Evolutionary conservation across 2,888 invertebrate genomes (phyloP), one percentile per base, ranked within the genome.

Genomic region (Germaria angustata): DNA sequence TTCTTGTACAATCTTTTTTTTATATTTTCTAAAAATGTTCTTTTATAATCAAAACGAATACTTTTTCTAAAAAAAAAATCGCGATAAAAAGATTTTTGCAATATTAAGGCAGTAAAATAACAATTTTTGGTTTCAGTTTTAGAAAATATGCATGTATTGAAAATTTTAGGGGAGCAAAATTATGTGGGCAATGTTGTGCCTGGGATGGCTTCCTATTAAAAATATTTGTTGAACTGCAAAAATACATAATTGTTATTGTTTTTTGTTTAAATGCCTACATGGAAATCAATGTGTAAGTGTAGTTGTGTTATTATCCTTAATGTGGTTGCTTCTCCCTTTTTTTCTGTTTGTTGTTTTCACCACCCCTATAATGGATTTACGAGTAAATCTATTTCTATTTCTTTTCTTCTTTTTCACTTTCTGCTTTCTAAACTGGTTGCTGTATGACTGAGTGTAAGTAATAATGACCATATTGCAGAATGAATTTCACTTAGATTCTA

Each of bases 361-460:
- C 69, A 77, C 61, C 77, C 68, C 59, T 61, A 24, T 59, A 61
- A 69, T 61, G 41, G 22, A 22, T 34, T 69, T 68, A n/a, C n/a
- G n/a, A n/a, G n/a, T n/a, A 22, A 68, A 59, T 68, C 51, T 65
- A 24, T 55, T 39, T 24, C 15, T 32, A 22, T 28, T 28, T 5
- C 28, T 17, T 32, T 51, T 20, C 28, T 17, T 4, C 49, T 36
- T 49, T 59, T n/a, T n/a, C n/a, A n/a, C n/a, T 32, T 51, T 20
- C 28, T 17, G 4, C 49, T 36, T 49, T 59, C 15, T 32, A 73
- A 61, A 63, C 63, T 53, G 44, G 63, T 53, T 53, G 9, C 20
- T 51, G 6, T 5, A 13, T 32, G 24, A 17, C 15, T 34, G 34
- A 17, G 13, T 34, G 34, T 44, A 24, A 44, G 44, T n/a, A 46